phyloP scores from a whole-genome alignment of 2,797 vertebrate genomes.

The Malurus leucopterus region DNA sequence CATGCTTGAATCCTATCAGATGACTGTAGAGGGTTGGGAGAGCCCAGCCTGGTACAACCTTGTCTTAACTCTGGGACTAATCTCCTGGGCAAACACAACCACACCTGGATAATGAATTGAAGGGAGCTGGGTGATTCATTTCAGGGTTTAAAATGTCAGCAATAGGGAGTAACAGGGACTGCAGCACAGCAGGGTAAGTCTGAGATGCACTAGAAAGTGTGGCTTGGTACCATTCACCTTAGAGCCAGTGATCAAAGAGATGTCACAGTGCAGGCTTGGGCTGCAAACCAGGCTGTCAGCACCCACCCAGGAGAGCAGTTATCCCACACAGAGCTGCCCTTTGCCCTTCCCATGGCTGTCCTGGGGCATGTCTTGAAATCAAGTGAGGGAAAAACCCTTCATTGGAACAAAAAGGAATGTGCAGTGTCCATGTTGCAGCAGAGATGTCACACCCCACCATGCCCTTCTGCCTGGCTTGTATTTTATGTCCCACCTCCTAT shows the following conservation, averaged over 20 bases:
- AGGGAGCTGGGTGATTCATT: neutral
- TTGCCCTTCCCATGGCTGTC: neutral
- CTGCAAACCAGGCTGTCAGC: neutral
- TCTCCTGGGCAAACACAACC: constrained; percentile 25
- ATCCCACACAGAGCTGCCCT: neutral
- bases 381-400: neutral
- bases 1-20: neutral
- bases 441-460: neutral
- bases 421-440: neutral
- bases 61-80: neutral
- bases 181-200: neutral
- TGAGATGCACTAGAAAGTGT: neutral
- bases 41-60: constrained; percentile 1
- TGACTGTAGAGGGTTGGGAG: neutral
- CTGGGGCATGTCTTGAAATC: neutral
- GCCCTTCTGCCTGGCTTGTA: neutral
- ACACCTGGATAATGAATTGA: neutral
- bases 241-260: neutral
- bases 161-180: neutral
- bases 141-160: neutral
- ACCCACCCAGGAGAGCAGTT: neutral
- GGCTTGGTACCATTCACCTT: too few relatives aligned
- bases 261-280: neutral
- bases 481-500: neutral
- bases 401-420: neutral